Conservation (phyloP, 2,797 vertebrate species). For the Eulemur rubriventer region DNA sequence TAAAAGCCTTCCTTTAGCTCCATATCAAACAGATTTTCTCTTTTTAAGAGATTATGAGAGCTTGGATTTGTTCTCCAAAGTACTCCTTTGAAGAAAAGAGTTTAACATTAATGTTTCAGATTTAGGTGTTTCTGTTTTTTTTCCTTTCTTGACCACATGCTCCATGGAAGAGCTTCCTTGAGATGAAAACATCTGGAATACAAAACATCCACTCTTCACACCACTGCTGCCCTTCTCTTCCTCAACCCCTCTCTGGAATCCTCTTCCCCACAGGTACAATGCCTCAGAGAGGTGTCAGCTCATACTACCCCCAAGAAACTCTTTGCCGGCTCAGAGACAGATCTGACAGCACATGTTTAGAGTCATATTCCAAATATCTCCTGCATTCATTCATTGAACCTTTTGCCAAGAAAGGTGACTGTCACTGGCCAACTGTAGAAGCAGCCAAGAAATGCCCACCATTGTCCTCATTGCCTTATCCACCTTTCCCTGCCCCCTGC, state of each 20-base stretch:
- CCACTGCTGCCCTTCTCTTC: background rate
- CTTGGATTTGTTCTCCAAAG: background rate
- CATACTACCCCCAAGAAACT: background rate
- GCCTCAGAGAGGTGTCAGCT: background rate
- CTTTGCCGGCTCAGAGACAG: background rate
- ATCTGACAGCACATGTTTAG: background rate
- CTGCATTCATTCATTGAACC: background rate
- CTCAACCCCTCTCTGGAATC: background rate
- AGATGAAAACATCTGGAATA: background rate
- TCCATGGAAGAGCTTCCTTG: background rate
- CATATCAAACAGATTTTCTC: background rate
- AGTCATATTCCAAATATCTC: background rate
- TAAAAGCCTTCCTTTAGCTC: background rate
- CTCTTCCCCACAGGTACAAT: background rate
- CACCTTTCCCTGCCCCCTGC: background rate
- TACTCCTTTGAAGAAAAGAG: background rate
- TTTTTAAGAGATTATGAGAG: background rate
- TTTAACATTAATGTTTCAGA: constrained; percentile 3
- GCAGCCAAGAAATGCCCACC: background rate
- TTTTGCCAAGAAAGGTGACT: background rate
- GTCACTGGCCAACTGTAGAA: background rate
- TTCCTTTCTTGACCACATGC: background rate
- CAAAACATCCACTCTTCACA: background rate
- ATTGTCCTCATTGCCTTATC: background rate
- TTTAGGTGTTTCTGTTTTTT: background rate